phyloP scores from a whole-genome alignment of 2,113 vertebrate species.

The Phrynocephalus versicolor region DNA sequence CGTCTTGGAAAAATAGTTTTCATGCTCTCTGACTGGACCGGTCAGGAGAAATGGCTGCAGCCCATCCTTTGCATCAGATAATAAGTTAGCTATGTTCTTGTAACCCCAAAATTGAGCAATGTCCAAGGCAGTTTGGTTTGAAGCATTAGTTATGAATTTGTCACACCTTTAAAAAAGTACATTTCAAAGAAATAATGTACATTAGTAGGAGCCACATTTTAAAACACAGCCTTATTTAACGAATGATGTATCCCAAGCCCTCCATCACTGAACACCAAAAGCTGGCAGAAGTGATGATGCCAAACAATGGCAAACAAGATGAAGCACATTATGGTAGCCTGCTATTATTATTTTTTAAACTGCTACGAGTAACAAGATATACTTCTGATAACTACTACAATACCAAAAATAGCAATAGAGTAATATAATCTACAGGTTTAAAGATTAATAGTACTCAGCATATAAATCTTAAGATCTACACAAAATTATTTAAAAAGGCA shows the following conservation, averaged over 20 bases:
- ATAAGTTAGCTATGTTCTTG: conserved; percentile 81
- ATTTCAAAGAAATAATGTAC: background rate
- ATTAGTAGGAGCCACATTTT: background rate
- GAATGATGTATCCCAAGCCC: too few species aligned
- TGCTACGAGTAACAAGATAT: background rate
- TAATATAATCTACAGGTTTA: too few species aligned
- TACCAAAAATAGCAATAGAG: too few species aligned
- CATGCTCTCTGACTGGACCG: conserved; percentile 58
- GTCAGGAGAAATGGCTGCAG: conserved; percentile 63
- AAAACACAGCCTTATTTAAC: background rate
- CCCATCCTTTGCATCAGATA: conserved; percentile 66
- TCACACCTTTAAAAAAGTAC: conserved; percentile 75
- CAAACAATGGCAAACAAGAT: background rate
- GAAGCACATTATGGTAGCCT: background rate
- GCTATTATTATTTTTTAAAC: background rate
- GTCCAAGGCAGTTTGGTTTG: conserved; percentile 88
- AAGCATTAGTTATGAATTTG: conserved; percentile 79
- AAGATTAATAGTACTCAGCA: too few species aligned
- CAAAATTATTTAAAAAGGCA: too few species aligned
- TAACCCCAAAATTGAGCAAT: conserved; percentile 95
- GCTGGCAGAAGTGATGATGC: background rate
- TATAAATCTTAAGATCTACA: too few species aligned
- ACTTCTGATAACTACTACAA: background rate
- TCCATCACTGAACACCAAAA: too few species aligned
- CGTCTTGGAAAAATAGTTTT: conserved; percentile 87